A percentile compares a stretch with the other conserved stretches of the same genome.
These are phyloP conservation scores for Molorchus minor DNA, from an alignment of 2,888 invertebrate genomes.

Conservation along the genomic window DNA sequence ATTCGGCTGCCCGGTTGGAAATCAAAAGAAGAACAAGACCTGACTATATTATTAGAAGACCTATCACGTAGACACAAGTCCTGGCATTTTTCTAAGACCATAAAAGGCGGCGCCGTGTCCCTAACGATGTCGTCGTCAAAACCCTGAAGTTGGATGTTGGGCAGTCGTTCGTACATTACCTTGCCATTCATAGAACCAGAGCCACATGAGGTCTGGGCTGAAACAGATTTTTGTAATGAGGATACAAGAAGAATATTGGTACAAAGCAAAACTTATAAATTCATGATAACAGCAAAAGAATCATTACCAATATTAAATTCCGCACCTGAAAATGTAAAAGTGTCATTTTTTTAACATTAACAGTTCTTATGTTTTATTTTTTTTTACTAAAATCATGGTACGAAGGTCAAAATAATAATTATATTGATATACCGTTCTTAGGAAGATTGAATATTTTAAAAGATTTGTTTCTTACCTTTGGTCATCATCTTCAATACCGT, in stretches of 20 bases:
- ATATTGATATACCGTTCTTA: no score
- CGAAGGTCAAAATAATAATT: no score
- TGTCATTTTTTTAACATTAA: neutral
- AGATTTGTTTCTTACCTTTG: slow-evolving; percentile 70
- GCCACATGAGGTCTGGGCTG: slow-evolving; percentile 91
- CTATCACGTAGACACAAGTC: slow-evolving; percentile 81
- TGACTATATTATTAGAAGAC: slow-evolving; percentile 80
- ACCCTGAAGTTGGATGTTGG: slow-evolving; percentile 88
- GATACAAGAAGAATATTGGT: neutral
- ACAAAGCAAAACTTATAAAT: no score
- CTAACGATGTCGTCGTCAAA: slow-evolving; percentile 89
- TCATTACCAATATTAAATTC: neutral
- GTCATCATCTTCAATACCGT: slow-evolving; percentile 84
- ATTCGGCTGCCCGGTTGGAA: slow-evolving; percentile 89
- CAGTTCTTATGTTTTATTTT: no score
- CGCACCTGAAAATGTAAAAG: neutral
- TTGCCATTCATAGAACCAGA: slow-evolving; percentile 81
- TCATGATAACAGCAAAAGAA: no score
- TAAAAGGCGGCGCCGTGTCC: slow-evolving; percentile 85
- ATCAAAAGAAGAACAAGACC: slow-evolving; percentile 88
- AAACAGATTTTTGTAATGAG: slow-evolving; percentile 38
- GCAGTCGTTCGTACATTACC: slow-evolving; percentile 87
- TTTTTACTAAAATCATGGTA: no score
- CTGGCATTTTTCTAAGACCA: slow-evolving; percentile 89
- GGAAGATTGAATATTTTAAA: no score